These are phyloP conservation scores for Conistra vaccinii DNA, from an alignment of 2,888 invertebrate species.

Conservation along the genomic window DNA sequence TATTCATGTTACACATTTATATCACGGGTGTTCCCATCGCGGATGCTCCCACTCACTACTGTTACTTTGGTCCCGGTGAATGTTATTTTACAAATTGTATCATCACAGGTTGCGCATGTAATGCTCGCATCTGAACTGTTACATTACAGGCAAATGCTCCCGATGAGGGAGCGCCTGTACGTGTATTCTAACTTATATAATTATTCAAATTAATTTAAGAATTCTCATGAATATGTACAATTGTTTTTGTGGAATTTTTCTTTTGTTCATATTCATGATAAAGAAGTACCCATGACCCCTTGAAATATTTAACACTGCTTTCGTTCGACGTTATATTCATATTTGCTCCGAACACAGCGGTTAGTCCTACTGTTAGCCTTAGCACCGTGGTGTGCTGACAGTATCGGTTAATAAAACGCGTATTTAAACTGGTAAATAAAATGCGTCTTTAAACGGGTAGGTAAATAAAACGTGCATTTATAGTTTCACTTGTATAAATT, in stretches of 20 bases:
- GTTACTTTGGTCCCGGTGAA: no score
- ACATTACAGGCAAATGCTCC: no score
- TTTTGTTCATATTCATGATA: not conserved
- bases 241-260: not conserved
- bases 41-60: no score
- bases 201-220: not conserved
- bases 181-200: not conserved
- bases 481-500: no score
- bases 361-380: not conserved
- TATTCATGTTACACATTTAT: no score
- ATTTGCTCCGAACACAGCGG: not conserved
- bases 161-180: no score
- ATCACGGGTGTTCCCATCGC: no score
- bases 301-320: not conserved
- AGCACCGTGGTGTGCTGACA: not conserved
- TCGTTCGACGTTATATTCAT: not conserved
- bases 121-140: no score
- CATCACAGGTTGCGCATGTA: no score
- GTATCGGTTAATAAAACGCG: not conserved
- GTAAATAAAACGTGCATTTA: not conserved
- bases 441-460: no score
- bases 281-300: not conserved
- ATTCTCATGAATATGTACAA: conserved; percentile 3
- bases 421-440: no score
- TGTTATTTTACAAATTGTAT: no score